Conservation (phyloP, 1,140 invertebrate species). For the Eueides isabella region DNA sequence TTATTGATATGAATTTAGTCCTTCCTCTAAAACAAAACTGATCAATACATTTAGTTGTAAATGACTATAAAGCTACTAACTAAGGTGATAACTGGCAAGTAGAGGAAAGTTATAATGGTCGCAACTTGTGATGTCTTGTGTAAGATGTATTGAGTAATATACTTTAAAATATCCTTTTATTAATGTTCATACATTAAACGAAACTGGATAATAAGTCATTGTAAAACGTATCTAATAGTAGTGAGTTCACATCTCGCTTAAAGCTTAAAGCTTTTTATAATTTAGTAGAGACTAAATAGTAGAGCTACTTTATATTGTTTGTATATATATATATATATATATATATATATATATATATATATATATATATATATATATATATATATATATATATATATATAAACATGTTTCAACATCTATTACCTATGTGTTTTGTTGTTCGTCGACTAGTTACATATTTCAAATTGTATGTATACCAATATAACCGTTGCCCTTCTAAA, state of each 20-base stretch:
- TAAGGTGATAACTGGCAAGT: neutral
- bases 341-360: too few species aligned
- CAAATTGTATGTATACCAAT: too few species aligned
- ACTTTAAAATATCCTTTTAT: neutral
- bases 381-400: too few species aligned
- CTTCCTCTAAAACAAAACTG: neutral
- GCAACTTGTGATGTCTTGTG: neutral
- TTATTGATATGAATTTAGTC: too few species aligned
- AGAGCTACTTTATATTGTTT: too few species aligned
- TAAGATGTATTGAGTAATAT: neutral
- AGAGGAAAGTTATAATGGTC: conserved; percentile 10
- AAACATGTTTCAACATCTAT: too few species aligned
- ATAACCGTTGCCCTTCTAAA: too few species aligned
- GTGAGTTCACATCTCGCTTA: neutral
- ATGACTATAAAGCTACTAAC: neutral
- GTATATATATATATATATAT: too few species aligned
- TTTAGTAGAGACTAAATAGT: neutral
- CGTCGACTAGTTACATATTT: too few species aligned
- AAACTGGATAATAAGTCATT: neutral
- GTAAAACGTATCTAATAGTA: neutral
- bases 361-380: too few species aligned
- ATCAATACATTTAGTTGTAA: neutral
- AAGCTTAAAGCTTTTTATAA: too few species aligned
- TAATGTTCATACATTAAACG: neutral
- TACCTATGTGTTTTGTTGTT: too few species aligned